Evolutionary conservation across 2,113 vertebrate species (phyloP).

Genomic region (Rhynchopsitta pachyrhyncha): DNA sequence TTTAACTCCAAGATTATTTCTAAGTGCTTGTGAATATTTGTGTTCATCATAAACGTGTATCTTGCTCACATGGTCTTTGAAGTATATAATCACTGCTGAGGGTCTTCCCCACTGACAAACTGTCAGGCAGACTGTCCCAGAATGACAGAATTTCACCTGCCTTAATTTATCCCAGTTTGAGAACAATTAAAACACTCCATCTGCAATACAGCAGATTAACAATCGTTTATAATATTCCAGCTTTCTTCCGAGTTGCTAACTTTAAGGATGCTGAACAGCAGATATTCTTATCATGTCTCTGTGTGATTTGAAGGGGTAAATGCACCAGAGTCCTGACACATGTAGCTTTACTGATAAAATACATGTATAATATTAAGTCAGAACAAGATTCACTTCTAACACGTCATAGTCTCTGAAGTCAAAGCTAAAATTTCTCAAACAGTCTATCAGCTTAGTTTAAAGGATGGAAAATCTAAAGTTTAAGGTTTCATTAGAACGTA

Average conservation of each 20-base stretch:
- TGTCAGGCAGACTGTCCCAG: not conserved
- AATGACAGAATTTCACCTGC: not conserved
- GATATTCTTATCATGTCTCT: not conserved
- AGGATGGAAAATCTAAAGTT: not conserved
- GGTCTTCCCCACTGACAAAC: not conserved
- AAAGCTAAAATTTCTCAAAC: slow-evolving; percentile 26
- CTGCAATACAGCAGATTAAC: not conserved
- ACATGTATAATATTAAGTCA: not conserved
- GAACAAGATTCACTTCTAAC: slow-evolving; percentile 22
- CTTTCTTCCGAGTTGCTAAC: not conserved
- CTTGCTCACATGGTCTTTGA: not conserved
- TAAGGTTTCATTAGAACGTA: not conserved
- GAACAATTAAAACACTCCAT: not conserved
- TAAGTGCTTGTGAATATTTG: not conserved
- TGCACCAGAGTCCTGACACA: not conserved
- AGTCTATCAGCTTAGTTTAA: not conserved
- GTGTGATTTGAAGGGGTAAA: slow-evolving; percentile 2
- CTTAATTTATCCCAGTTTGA: not conserved
- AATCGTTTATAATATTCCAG: not conserved
- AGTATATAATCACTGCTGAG: not conserved
- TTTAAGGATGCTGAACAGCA: not conserved
- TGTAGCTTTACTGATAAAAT: slow-evolving; percentile 30
- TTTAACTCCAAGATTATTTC: not conserved
- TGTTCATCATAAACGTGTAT: not conserved
- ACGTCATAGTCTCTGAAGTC: slow-evolving; percentile 8